Base-by-base conservation (phyloP, 1,140 invertebrate genomes). In the Saccostrea glomerata region DNA sequence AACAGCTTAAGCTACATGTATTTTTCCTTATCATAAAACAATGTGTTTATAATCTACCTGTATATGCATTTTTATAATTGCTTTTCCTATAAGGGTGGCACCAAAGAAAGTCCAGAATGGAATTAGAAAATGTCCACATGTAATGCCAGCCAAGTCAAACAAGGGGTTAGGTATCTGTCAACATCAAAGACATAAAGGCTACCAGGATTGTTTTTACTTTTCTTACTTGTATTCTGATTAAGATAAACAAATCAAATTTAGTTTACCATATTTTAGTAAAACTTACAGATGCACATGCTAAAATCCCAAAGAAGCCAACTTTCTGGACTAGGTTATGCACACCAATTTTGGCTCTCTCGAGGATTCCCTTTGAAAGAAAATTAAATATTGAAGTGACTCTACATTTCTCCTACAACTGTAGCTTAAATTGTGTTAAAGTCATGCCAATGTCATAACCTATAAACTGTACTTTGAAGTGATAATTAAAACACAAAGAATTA, bases 101-200 rank as follows among this genome's bases (percentile, higher is more conserved):
- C 99, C 99, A 95, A 99, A 99, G 96, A 99, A 99, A 47, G 99
- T 99, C 98, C 98, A 99, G 96, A 99, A 99, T 58, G 99, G 99
- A 92, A 99, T 98, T 82, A 99, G 96, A 95, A 99, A 99, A 95
- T 99, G 98, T 13, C 99, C 99, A 95, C 99, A 99, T 0, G 98
- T 99, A 23, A 99, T 98, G 0, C 99, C 99, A 85, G 99, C 99
- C 92, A 99, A 96, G 95, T 99, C 99, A 95, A 99, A 99, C 85
- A 99, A 94, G 0, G 99, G 99, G 96, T 99, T 99, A n/a, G 99
- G 99, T 94, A 99, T 98, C 96, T 98, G 95, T 5, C 96, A 95
- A 86, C 70, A 58, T 30, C 87, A 54, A 84, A n/a, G 7, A 54
- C 25, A 82, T 47, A 15, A 63, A 63, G 1, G 1, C n/a, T 20